These are phyloP conservation scores for Planiliza haematocheilus DNA, from an alignment of 2,113 vertebrate genomes.

Conservation along the genomic window DNA sequence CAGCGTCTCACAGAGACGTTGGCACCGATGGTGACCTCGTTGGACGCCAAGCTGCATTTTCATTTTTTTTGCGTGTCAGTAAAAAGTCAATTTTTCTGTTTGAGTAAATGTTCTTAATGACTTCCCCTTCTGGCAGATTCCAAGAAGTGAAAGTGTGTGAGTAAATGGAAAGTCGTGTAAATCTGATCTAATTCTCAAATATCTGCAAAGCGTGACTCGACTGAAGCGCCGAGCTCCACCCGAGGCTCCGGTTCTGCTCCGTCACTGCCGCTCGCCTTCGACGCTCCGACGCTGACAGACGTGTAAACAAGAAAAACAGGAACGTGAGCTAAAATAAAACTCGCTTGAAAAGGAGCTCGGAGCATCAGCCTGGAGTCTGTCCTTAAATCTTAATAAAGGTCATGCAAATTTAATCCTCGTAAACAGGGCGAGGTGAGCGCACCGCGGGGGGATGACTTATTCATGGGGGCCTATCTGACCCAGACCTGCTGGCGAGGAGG, in stretches of 20 bases:
- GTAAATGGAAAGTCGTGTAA: constrained; percentile 1
- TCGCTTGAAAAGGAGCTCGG: not conserved
- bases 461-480: constrained; percentile 64
- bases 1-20: no score
- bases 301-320: not conserved
- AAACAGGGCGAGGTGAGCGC: constrained; percentile 68
- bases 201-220: not conserved
- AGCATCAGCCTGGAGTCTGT: not conserved
- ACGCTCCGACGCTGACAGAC: not conserved
- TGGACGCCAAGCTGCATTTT: not conserved
- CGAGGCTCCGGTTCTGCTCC: not conserved
- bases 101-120: constrained; percentile 27
- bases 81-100: constrained; percentile 17
- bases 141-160: constrained; percentile 45
- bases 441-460: constrained; percentile 69
- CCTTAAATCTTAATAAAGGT: constrained; percentile 76
- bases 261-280: not conserved
- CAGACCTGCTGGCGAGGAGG: constrained; percentile 8
- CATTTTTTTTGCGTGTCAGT: not conserved
- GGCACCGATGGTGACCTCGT: no score
- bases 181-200: constrained; percentile 17
- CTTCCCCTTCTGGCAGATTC: constrained; percentile 32
- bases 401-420: constrained; percentile 75
- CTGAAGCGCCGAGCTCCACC: not conserved
- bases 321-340: not conserved